phyloP scores from a whole-genome alignment of 2,888 invertebrate species.

The Tachina grossa region DNA sequence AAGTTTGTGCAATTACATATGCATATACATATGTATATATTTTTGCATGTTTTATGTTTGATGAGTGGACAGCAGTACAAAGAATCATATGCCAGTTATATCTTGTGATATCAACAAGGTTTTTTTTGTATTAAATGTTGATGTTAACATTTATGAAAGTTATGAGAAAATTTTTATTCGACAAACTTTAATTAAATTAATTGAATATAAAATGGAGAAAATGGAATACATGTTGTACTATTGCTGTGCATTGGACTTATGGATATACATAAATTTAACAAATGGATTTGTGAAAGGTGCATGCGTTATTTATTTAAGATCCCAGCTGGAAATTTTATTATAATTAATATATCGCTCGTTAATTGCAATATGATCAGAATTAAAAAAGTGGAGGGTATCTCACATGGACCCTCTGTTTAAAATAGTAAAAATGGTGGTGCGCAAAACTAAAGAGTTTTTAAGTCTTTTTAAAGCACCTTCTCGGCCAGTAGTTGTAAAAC shows the following conservation, averaged over 20 bases:
- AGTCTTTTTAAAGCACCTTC: no score
- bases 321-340: neutral
- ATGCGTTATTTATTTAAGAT: neutral
- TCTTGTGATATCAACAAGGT: slow-evolving; percentile 64
- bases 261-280: neutral
- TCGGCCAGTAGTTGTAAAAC: no score
- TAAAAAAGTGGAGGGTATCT: no score
- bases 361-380: no score
- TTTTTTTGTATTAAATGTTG: slow-evolving; percentile 40
- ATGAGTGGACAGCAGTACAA: slow-evolving; percentile 64
- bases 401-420: no score
- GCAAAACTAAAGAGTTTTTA: no score
- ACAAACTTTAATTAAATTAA: slow-evolving; percentile 55
- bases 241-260: neutral
- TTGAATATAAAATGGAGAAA: slow-evolving; percentile 48
- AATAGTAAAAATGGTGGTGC: no score
- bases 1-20: neutral
- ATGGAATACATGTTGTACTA: neutral
- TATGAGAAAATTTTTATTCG: slow-evolving; percentile 62
- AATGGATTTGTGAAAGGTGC: slow-evolving; percentile 35
- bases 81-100: slow-evolving; percentile 59
- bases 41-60: slow-evolving; percentile 57
- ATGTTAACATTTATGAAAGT: slow-evolving; percentile 64
- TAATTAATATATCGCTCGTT: neutral
- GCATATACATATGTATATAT: neutral